Percentiles rank a stretch among this genome's conserved stretches.
Evolutionary conservation across 2,797 vertebrate genomes (phyloP).

Genomic region (Gastrophryne carolinensis): DNA sequence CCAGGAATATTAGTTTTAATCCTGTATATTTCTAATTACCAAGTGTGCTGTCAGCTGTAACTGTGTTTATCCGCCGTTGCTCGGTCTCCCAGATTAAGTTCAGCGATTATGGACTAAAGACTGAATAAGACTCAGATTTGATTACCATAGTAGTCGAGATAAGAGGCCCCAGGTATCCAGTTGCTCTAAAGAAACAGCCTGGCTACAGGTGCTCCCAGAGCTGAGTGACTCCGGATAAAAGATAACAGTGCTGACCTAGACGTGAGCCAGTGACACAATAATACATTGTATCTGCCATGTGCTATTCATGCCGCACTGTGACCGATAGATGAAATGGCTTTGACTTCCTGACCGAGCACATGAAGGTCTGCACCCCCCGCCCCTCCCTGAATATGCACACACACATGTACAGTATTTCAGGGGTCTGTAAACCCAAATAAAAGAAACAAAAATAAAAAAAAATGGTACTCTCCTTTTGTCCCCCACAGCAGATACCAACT

Average conservation of each 20-base stretch:
- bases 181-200: constrained; percentile 35
- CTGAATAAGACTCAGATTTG: constrained; percentile 42
- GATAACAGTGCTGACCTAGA: constrained; percentile 13
- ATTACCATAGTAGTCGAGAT: constrained; percentile 41
- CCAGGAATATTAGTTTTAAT: constrained; percentile 22
- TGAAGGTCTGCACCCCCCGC: constrained; percentile 1
- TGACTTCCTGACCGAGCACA: background rate
- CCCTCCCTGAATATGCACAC: too few species aligned
- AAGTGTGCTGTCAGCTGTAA: constrained; percentile 31
- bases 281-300: background rate
- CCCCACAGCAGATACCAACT: too few species aligned
- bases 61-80: constrained; percentile 40
- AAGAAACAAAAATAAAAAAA: too few species aligned
- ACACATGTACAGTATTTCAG: too few species aligned
- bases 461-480: too few species aligned
- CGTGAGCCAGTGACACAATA: background rate
- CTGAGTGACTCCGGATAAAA: constrained; percentile 46
- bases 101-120: constrained; percentile 31
- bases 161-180: constrained; percentile 35
- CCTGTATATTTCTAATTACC: constrained; percentile 42
- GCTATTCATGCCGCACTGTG: background rate
- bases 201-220: constrained; percentile 32
- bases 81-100: constrained; percentile 47
- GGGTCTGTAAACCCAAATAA: too few species aligned
- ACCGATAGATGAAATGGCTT: background rate